Evolutionary conservation across 2,113 vertebrate genomes (phyloP).

Genomic region (Nibea albiflora): DNA sequence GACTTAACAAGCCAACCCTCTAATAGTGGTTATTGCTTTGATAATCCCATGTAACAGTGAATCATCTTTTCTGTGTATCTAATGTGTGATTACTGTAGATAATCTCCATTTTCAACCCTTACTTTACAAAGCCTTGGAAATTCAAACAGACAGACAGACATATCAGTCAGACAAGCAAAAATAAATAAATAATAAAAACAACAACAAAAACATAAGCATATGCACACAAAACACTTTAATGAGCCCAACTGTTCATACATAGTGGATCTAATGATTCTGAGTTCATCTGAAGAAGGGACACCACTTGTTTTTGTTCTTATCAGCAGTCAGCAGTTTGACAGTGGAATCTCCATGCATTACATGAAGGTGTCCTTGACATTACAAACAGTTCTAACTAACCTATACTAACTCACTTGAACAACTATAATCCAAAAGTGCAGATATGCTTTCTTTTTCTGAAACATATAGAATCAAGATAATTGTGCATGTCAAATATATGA

Average conservation of each 20-base stretch:
- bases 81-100: background rate
- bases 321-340: conserved; percentile 3
- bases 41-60: background rate
- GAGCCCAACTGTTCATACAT: background rate
- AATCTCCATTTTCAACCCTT: background rate
- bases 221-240: background rate
- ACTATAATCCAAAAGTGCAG: background rate
- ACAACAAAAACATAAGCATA: background rate
- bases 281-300: conserved; percentile 2
- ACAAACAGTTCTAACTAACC: background rate
- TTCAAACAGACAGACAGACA: conserved; percentile 10
- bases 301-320: background rate
- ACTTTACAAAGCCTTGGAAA: background rate
- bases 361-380: background rate
- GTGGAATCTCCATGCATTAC: background rate
- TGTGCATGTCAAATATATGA: conserved; percentile 33
- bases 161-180: background rate
- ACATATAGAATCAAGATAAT: conserved; percentile 1
- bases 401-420: background rate
- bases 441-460: background rate
- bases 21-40: background rate
- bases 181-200: no score
- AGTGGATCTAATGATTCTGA: background rate
- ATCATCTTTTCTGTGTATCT: background rate
- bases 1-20: no score